Conservation (phyloP, 2,888 invertebrate species). For the Cheilosia vernalis region DNA sequence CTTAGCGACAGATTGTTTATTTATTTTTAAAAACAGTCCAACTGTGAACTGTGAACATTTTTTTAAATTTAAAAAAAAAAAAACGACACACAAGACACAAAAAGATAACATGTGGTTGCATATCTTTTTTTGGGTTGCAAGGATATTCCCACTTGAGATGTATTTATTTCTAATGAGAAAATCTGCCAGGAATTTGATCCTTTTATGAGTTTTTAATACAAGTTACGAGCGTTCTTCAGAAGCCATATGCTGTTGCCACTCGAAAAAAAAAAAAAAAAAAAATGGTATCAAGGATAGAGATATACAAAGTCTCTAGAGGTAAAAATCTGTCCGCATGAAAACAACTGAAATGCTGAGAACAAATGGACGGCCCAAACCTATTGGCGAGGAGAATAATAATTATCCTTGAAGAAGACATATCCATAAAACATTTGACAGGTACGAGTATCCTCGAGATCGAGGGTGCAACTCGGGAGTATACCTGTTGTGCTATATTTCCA, state of each 20-base stretch:
- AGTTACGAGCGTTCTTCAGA: conserved; percentile 55
- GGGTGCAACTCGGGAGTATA: conserved; percentile 44
- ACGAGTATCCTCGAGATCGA: conserved; percentile 38
- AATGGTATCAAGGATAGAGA: conserved; percentile 31
- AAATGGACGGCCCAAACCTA: background rate
- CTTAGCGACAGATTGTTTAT: conserved; percentile 14
- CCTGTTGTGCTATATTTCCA: conserved; percentile 57
- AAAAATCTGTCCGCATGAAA: conserved; percentile 11
- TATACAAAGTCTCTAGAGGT: conserved; percentile 25
- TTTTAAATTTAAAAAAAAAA: conserved; percentile 18
- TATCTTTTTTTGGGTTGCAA: conserved; percentile 29
- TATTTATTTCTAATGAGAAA: conserved; percentile 72
- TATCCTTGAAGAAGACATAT: conserved; percentile 63
- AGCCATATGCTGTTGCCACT: conserved; percentile 65
- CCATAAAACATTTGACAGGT: conserved; percentile 63
- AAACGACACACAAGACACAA: conserved; percentile 1
- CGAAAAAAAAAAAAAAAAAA: conserved; percentile 17
- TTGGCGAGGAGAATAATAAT: conserved; percentile 34
- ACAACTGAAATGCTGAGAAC: conserved; percentile 7
- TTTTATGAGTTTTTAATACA: conserved; percentile 64
- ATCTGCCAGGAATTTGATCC: conserved; percentile 60
- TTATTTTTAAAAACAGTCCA: conserved; percentile 7
- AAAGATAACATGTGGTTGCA: conserved; percentile 58
- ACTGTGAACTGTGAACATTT: conserved; percentile 28
- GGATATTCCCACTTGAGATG: conserved; percentile 69